A percentile compares a stretch with the other conserved stretches of the same genome.
Conservation (phyloP, 2,797 vertebrate genomes). For the Falco cherrug region DNA sequence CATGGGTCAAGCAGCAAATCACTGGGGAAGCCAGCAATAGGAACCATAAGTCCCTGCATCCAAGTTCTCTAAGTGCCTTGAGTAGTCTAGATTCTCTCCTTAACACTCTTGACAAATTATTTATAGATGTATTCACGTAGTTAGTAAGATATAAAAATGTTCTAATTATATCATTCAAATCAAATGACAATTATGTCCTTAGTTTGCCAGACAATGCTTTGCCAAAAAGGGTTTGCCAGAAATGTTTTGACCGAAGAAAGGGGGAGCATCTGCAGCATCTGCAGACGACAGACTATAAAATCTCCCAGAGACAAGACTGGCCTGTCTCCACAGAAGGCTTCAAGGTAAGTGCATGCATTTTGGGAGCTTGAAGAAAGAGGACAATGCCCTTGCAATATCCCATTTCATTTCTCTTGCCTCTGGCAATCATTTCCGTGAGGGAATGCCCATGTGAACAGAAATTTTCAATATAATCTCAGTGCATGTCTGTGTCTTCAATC, state of each 20-base stretch:
- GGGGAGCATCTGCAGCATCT: slow-evolving; percentile 71
- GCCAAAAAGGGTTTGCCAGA: slow-evolving; percentile 73
- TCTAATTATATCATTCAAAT: slow-evolving; percentile 83
- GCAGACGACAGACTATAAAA: slow-evolving; percentile 78
- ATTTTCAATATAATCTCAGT: slow-evolving; percentile 21
- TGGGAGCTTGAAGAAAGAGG: slow-evolving; percentile 13
- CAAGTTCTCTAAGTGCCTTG: slow-evolving; percentile 67
- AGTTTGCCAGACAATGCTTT: slow-evolving; percentile 80
- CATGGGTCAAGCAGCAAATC: slow-evolving; percentile 45
- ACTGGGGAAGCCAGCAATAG: slow-evolving; percentile 48
- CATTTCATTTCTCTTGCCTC: neutral
- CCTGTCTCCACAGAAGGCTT: slow-evolving; percentile 67
- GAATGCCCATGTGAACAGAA: neutral
- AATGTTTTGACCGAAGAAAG: slow-evolving; percentile 77
- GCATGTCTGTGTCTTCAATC: slow-evolving; percentile 5
- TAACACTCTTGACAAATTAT: slow-evolving; percentile 70
- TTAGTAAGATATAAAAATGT: slow-evolving; percentile 74
- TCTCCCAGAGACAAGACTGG: slow-evolving; percentile 50
- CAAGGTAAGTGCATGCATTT: slow-evolving; percentile 73
- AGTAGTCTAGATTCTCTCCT: slow-evolving; percentile 54
- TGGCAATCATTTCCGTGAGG: neutral
- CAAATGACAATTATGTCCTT: slow-evolving; percentile 75
- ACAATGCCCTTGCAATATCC: neutral
- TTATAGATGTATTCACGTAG: slow-evolving; percentile 82
- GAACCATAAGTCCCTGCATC: neutral